Percentiles rank a stretch among this genome's conserved stretches.
Conservation (phyloP, 2,113 vertebrate genomes). For the Barbus barbus region DNA sequence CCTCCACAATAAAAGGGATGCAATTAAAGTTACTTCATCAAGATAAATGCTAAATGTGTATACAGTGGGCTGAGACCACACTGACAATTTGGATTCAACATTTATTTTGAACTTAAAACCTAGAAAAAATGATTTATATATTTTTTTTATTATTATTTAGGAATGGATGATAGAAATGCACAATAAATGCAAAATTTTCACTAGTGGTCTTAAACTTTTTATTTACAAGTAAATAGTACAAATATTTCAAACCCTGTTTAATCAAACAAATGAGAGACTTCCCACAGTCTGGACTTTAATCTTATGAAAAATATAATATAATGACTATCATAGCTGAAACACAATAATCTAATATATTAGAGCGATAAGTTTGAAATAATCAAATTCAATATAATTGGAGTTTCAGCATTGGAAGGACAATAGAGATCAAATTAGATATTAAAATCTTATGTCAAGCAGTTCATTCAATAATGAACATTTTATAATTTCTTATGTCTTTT, state of each 20-base stretch:
- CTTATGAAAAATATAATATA: background rate
- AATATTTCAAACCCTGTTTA: background rate
- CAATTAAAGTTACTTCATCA: background rate
- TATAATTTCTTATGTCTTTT: background rate
- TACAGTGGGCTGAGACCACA: background rate
- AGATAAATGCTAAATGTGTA: background rate
- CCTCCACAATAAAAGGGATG: background rate
- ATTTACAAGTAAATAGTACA: background rate
- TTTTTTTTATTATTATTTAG: background rate
- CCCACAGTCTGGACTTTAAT: background rate
- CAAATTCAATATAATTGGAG: background rate
- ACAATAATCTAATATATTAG: background rate
- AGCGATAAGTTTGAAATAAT: background rate
- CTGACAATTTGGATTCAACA: background rate
- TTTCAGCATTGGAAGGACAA: background rate
- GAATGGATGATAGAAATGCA: background rate
- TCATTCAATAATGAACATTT: background rate
- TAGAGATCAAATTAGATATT: background rate
- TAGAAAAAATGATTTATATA: background rate
- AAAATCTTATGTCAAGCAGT: background rate
- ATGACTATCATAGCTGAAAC: background rate
- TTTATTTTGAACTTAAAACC: background rate
- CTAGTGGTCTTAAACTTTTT: background rate
- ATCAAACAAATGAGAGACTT: background rate
- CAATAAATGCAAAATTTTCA: background rate